A percentile compares a stretch with the other conserved stretches of the same genome.
phyloP scores from a whole-genome alignment of 2,797 vertebrate genomes.

The Otolemur crassicaudatus region DNA sequence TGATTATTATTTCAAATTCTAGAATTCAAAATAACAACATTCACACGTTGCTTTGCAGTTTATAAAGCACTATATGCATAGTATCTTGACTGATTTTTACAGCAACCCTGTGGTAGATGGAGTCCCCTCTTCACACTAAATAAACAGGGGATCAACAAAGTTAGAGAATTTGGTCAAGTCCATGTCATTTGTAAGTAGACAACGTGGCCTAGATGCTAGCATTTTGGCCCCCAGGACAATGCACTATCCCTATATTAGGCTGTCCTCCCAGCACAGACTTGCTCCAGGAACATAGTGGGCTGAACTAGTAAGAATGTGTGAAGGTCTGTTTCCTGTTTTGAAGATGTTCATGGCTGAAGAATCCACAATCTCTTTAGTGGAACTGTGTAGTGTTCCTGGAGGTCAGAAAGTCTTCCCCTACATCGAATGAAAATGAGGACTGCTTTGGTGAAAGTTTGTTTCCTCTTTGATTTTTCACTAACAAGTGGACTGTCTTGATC shows the following conservation, averaged over 20 bases:
- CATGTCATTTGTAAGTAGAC: neutral
- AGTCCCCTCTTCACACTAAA: neutral
- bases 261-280: neutral
- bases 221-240: neutral
- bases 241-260: neutral
- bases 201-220: neutral
- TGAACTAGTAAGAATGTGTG: neutral
- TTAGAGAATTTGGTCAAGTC: neutral
- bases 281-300: neutral
- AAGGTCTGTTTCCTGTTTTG: neutral
- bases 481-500: neutral
- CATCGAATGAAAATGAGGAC: neutral
- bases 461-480: neutral
- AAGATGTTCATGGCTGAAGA: neutral
- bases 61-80: neutral
- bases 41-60: neutral
- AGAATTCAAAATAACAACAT: neutral
- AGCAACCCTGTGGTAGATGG: neutral
- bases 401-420: neutral
- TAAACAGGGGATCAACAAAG: neutral
- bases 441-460: neutral
- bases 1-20: neutral
- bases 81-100: constrained; percentile 13
- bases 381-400: neutral
- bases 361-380: neutral